Base-by-base conservation (phyloP, 2,113 vertebrate species). In the Euleptes europaea region DNA sequence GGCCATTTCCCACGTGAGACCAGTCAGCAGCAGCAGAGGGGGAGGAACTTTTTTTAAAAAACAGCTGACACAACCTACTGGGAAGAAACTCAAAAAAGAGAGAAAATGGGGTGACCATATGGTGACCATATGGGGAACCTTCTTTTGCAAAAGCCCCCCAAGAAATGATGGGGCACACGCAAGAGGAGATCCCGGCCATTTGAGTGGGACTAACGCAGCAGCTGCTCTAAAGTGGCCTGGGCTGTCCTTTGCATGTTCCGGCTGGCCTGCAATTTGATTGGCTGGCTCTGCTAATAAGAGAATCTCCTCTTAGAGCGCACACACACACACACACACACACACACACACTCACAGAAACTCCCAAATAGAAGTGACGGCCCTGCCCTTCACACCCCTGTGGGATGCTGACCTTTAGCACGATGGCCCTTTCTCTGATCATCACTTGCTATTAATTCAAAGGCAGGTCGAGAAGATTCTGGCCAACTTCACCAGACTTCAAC, bases 281-380 rank as follows among this genome's bases (percentile, higher is more conserved):
- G 84, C 85, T 75, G 84, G 84, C 83, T 73, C n/a, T 9, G 38
- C 71, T 7, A 21, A 15, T 0, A 0, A 38, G 66, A 0, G 0
- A 15, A 74, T 9, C 67, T 84, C 79, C 83, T 86, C 92, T 93
- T 7, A 70, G 90, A 93, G 90, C 26, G 7, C 57, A 60, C 3
- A 60, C 57, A 60, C 57, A 28, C 26, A 14, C 60, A 2, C 5
- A 63, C 7, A 28, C 60, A 63, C 60, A 63, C 60, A 89, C 63
- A 84, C 26, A 28, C 60, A 28, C 60, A 10, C 23, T 28, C 60
- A 26, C 49, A 23, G 5, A 23, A 4, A 23, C 21, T 42, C 57
- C 0, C 60, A 11, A 1, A 21, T 73, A 87, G 0, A 28, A 76
- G 86, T 65, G 5, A 38, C 65, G 33, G 57, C 79, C 88, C 72